Evolutionary conservation across 30 jellyfish, hydroid and myxozoan species (phyloP), one percentile per base, ranked within the genome.

Genomic region (Hydractinia echinata): DNA sequence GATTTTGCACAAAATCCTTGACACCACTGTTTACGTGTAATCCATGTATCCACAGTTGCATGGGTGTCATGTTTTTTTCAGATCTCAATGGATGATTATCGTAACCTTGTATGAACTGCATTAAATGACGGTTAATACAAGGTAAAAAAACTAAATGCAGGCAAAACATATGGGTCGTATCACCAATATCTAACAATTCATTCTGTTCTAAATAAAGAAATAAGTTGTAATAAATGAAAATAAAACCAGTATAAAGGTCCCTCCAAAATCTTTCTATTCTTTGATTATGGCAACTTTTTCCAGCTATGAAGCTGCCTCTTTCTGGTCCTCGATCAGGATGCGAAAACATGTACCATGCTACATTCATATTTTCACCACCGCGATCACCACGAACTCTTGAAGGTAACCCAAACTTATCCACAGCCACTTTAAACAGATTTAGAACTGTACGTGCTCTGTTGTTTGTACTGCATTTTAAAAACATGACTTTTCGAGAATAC

Each of bases 231-330:
- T 39, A 77, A 18, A 55, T 55, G 44, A 14, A 51, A 64, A 54
- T 58, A 20, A 11, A 20, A 20, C 81, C 80, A 77, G 18, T 64
- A 55, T 6, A 52, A 58, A 77, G 78, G 51, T 77, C 85, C 15
- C 20, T 60, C 82, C 81, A 77, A 6, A 77, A 60, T 10, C 85
- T 55, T 58, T 77, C 85, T 15, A 77, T 77, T 4, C 85, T 55
- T 60, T 77, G 85, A 60, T 77, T 77, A 52, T 77, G 85, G 13
- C 51, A 16, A n/a, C 82, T 51, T 56, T 77, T 77, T 15, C 78
- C 53, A 16, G 85, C 80, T 16, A 77, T 77, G 52, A 77, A 77
- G 80, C 85, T 77, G 16, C 85, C 85, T 14, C 85, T 20, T 51
- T 77, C 54, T 51, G 15, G 53, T 14, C 85, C 85, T 14, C 85